Conservation (phyloP, 2,888 invertebrate species). For the Ectropis crepuscularia region DNA sequence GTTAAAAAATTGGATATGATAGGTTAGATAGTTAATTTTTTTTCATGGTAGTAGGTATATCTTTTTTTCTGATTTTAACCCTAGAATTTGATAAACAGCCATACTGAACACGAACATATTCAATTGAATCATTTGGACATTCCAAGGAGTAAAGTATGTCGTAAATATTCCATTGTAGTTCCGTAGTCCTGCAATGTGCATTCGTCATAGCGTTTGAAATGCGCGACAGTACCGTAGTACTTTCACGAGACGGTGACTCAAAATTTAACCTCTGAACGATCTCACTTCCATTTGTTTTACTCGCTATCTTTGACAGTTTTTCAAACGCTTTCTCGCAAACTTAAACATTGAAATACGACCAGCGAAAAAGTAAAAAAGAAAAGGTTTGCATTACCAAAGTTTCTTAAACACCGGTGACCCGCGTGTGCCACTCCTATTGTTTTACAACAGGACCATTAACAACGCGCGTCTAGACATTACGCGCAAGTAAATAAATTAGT, state of each 20-base stretch:
- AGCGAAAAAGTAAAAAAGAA: constrained; percentile 8
- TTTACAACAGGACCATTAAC: constrained; percentile 66
- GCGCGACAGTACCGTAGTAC: background rate
- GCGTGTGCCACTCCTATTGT: constrained; percentile 59
- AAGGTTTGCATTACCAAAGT: constrained; percentile 35
- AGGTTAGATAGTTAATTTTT: too few species aligned
- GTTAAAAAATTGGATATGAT: too few species aligned
- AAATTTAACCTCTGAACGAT: constrained; percentile 10
- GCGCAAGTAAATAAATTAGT: constrained; percentile 74
- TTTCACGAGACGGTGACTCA: constrained; percentile 14
- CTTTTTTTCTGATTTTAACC: too few species aligned
- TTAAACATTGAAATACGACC: constrained; percentile 6
- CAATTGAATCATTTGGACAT: too few species aligned
- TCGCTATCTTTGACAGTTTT: constrained; percentile 15
- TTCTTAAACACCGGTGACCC: constrained; percentile 50
- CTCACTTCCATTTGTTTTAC: constrained; percentile 18
- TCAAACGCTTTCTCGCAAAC: constrained; percentile 15
- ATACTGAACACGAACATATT: too few species aligned
- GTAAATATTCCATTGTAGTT: background rate
- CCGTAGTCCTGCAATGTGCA: background rate
- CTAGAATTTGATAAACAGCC: too few species aligned
- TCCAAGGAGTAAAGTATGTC: too few species aligned
- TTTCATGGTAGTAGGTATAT: too few species aligned
- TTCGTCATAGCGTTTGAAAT: background rate
- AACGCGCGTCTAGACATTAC: constrained; percentile 69